phyloP scores from a whole-genome alignment of 2,888 invertebrate species.

The Pachycephus smyrnensis region DNA sequence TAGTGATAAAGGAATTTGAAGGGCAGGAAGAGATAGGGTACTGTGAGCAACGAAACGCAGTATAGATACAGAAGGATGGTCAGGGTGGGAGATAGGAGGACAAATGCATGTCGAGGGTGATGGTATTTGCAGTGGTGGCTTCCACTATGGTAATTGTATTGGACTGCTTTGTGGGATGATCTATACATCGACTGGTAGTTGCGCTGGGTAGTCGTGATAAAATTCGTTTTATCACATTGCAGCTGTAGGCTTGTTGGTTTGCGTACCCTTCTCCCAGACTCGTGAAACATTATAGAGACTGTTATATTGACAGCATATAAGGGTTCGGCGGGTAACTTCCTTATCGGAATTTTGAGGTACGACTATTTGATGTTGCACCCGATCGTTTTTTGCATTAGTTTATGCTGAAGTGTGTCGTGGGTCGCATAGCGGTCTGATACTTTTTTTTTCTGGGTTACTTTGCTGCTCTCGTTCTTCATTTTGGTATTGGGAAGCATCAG shows the following conservation, averaged over 20 bases:
- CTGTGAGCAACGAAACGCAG: neutral
- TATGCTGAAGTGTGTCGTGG: neutral
- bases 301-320: neutral
- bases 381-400: neutral
- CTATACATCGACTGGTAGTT: neutral
- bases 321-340: neutral
- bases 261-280: neutral
- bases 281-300: neutral
- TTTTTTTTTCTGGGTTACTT: neutral
- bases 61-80: neutral
- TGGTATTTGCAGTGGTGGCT: neutral
- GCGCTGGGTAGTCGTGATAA: neutral
- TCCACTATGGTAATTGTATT: slow-evolving; percentile 1
- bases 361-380: neutral
- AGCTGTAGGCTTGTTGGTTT: neutral
- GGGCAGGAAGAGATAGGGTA: neutral
- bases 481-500: neutral
- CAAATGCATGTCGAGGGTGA: neutral
- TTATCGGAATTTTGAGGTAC: neutral
- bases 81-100: neutral
- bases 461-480: neutral
- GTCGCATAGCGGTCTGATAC: neutral
- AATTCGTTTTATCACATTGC: neutral
- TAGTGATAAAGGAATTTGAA: slow-evolving; percentile 1
- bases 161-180: slow-evolving; percentile 3